Conservation (phyloP, 2,797 vertebrate genomes). For the Anguilla megastoma region DNA sequence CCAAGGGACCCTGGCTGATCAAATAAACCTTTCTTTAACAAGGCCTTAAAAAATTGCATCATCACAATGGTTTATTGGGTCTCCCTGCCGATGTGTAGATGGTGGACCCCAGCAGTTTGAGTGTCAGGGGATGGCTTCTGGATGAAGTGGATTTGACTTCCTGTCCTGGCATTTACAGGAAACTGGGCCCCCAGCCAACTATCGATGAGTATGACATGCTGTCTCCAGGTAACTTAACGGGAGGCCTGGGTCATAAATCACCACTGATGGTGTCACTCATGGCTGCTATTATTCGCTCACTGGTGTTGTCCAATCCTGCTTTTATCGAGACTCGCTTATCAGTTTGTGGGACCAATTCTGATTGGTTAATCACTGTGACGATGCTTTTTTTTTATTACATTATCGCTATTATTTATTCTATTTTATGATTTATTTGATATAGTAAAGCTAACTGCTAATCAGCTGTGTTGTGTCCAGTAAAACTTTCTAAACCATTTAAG, state of each 20-base stretch:
- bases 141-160: slow-evolving; percentile 58
- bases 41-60: background rate
- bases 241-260: background rate
- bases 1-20: background rate
- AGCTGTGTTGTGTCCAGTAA: too few species aligned
- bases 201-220: slow-evolving; percentile 61
- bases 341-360: too few species aligned
- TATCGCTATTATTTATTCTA: too few species aligned
- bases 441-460: too few species aligned
- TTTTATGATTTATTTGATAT: too few species aligned
- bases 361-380: too few species aligned
- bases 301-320: too few species aligned
- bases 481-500: too few species aligned
- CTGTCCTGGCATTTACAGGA: slow-evolving; percentile 57
- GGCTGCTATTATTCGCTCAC: too few species aligned
- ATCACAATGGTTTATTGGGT: background rate
- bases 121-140: slow-evolving; percentile 65
- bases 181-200: slow-evolving; percentile 65
- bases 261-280: too few species aligned
- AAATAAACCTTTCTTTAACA: background rate
- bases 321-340: too few species aligned
- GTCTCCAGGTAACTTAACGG: slow-evolving; percentile 69
- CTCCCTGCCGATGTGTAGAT: slow-evolving; percentile 44
- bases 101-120: slow-evolving; percentile 47
- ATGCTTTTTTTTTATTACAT: too few species aligned